A percentile compares a stretch with the other conserved stretches of the same genome.
These are phyloP conservation scores for Nasua narica DNA, from an alignment of 2,797 vertebrate genomes.

Conservation along the genomic window DNA sequence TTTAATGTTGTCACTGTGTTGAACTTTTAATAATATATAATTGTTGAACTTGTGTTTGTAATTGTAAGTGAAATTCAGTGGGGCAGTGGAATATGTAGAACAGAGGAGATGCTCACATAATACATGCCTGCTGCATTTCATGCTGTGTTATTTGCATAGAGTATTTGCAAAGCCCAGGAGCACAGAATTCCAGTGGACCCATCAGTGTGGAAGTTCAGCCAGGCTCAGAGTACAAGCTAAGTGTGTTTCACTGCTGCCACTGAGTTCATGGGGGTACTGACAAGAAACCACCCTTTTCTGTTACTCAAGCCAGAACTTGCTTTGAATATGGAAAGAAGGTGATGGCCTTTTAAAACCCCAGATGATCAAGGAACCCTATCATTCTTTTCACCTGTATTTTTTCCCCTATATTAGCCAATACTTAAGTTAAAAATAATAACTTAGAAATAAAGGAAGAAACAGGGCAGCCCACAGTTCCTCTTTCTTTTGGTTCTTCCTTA, in stretches of 20 bases:
- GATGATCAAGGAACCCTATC: background rate
- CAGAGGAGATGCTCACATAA: background rate
- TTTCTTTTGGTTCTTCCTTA: background rate
- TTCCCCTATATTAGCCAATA: background rate
- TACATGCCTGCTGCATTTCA: accelerated
- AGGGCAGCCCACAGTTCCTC: background rate
- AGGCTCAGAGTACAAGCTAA: background rate
- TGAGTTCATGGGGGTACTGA: background rate
- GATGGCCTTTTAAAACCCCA: background rate
- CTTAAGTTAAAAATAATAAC: background rate
- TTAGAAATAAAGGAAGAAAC: background rate
- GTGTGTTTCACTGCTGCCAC: background rate
- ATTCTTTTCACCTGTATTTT: background rate
- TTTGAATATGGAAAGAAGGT: background rate
- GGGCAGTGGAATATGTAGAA: background rate
- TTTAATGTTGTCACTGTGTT: background rate
- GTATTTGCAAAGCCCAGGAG: background rate
- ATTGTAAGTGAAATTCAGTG: background rate
- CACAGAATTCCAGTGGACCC: too few relatives aligned
- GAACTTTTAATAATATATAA: background rate
- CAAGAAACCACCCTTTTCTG: background rate
- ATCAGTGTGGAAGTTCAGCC: background rate
- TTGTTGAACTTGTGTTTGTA: background rate
- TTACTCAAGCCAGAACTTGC: background rate
- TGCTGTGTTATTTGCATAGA: background rate